Evolutionary conservation across 2,113 vertebrate genomes (phyloP).

Genomic region (Syngnathus floridae): DNA sequence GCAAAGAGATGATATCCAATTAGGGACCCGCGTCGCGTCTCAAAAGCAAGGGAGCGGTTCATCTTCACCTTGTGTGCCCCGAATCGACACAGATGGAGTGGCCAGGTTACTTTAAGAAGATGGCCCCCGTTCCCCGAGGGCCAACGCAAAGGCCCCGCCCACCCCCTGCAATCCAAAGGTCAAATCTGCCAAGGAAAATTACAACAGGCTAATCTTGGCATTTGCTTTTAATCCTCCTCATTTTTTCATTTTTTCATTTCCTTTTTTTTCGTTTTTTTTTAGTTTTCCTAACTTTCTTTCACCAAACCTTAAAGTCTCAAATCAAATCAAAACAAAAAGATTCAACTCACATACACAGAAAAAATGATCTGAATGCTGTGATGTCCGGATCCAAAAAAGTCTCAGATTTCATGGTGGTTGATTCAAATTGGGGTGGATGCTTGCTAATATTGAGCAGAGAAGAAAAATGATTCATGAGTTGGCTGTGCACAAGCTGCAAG

Average conservation of each 20-base stretch:
- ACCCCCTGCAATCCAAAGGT: conserved; percentile 1
- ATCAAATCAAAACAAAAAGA: too few species aligned
- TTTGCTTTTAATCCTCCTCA: too few species aligned
- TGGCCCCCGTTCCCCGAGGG: conserved; percentile 19
- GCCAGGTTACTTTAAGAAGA: conserved; percentile 24
- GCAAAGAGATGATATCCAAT: conserved; percentile 61
- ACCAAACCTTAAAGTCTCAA: too few species aligned
- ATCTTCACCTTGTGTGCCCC: conserved; percentile 48
- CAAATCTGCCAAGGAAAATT: background rate
- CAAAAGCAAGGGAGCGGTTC: conserved; percentile 48
- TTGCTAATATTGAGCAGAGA: background rate
- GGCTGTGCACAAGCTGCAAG: conserved; percentile 27
- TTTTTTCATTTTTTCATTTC: too few species aligned
- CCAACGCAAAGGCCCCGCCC: conserved; percentile 13
- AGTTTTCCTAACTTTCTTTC: too few species aligned
- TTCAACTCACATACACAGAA: too few species aligned
- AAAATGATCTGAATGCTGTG: too few species aligned
- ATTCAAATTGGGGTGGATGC: background rate
- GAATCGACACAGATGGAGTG: conserved; percentile 23
- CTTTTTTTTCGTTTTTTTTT: too few species aligned
- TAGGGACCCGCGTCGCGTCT: conserved; percentile 45
- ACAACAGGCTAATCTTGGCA: conserved; percentile 6
- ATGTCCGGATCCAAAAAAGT: background rate
- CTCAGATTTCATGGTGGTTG: background rate
- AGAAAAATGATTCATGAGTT: conserved; percentile 25